These are phyloP conservation scores for Cancer borealis DNA, from an alignment of 2,888 invertebrate genomes.

Conservation along the genomic window DNA sequence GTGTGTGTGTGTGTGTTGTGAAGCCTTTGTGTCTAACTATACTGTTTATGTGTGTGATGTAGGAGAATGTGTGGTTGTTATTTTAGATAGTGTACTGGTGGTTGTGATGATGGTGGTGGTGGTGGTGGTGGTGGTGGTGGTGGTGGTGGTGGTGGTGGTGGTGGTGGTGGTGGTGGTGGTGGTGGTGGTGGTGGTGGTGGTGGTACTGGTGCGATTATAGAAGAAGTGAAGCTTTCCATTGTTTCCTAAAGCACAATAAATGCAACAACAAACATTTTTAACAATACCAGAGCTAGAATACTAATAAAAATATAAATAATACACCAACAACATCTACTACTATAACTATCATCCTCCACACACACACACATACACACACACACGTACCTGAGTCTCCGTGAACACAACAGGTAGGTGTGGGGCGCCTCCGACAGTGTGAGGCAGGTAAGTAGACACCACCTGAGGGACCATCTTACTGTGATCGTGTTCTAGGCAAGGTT, in stretches of 20 bases:
- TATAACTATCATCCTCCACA: conserved; percentile 36
- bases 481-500: conserved; percentile 91
- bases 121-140: too few species aligned
- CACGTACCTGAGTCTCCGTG: conserved; percentile 92
- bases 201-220: background rate
- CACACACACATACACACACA: conserved; percentile 10
- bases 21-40: background rate
- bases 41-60: background rate
- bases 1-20: conserved; percentile 11
- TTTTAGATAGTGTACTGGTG: background rate
- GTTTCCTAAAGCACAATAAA: background rate
- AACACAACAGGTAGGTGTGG: conserved; percentile 91
- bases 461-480: conserved; percentile 91
- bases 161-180: too few species aligned
- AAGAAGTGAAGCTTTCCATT: background rate
- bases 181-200: background rate
- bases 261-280: background rate
- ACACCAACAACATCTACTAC: conserved; percentile 79
- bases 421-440: conserved; percentile 92
- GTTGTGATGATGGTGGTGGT: background rate
- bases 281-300: background rate
- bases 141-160: background rate
- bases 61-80: background rate
- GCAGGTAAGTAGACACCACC: conserved; percentile 93
- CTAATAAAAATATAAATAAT: conserved; percentile 82